Percentiles rank a stretch among this genome's conserved stretches.
Conservation (phyloP, 2,113 vertebrate genomes). For the Vidua chalybeata region DNA sequence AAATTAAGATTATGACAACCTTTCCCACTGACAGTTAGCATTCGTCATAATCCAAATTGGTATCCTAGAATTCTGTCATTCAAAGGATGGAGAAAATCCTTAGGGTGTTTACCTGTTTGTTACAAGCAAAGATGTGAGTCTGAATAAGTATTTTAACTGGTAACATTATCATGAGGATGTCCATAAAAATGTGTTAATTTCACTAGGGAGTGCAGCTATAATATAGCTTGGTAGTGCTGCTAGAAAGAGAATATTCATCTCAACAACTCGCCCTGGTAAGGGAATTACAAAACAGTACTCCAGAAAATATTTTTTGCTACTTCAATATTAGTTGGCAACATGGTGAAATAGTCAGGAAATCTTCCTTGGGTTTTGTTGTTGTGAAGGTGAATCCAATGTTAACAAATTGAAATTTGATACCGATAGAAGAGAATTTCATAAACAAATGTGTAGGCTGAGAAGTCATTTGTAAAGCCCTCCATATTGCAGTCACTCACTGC, state of each 20-base stretch:
- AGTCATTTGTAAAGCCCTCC: conserved; percentile 72
- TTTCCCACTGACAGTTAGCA: not conserved
- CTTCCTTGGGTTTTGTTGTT: conserved; percentile 72
- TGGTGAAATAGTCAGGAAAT: conserved; percentile 83
- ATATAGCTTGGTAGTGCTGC: conserved; percentile 66
- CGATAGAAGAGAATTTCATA: conserved; percentile 70
- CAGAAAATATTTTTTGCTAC: conserved; percentile 87
- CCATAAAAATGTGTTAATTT: conserved; percentile 69
- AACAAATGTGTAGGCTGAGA: conserved; percentile 58
- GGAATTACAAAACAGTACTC: conserved; percentile 85
- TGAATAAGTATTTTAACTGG: conserved; percentile 29
- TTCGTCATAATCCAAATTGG: not conserved
- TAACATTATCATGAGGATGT: conserved; percentile 52
- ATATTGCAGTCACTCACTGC: conserved; percentile 58
- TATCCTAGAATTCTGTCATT: conserved; percentile 33
- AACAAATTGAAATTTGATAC: conserved; percentile 58
- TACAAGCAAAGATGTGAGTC: conserved; percentile 66
- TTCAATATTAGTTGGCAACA: conserved; percentile 83
- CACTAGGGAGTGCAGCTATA: conserved; percentile 63
- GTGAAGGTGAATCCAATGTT: conserved; percentile 74
- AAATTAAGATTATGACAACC: conserved; percentile 21
- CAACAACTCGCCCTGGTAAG: conserved; percentile 75
- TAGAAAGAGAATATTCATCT: conserved; percentile 79
- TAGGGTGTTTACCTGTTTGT: conserved; percentile 46
- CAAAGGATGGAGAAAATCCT: conserved; percentile 49